phyloP scores from a whole-genome alignment of 2,113 vertebrate species.

The Talpa occidentalis region DNA sequence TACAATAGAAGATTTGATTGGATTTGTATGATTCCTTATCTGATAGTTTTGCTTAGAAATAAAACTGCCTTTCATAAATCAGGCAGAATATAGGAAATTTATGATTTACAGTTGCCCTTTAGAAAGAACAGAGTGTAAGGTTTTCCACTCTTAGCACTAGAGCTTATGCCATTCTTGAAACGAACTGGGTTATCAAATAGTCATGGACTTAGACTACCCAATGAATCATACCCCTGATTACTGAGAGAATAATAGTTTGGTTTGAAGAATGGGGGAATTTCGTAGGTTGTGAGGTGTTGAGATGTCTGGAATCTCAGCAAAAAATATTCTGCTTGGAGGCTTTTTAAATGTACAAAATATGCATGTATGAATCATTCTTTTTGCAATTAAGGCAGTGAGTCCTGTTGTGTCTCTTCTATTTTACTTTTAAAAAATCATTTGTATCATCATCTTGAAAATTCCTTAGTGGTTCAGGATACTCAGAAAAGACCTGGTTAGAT shows the following conservation, averaged over 20 bases:
- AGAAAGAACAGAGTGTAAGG: neutral
- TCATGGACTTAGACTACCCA: neutral
- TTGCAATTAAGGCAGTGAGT: neutral
- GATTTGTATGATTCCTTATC: neutral
- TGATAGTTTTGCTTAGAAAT: neutral
- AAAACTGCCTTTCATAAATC: conserved; percentile 17
- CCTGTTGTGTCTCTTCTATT: neutral
- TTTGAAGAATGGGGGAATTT: neutral
- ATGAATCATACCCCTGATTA: neutral
- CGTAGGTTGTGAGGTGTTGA: neutral
- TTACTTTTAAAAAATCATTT: neutral
- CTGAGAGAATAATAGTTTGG: neutral
- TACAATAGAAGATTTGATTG: neutral
- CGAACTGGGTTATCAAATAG: neutral
- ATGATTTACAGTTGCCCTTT: neutral
- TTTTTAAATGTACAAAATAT: neutral
- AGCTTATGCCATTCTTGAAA: neutral
- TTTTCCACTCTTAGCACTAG: neutral
- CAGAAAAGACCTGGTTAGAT: neutral
- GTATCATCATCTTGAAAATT: neutral
- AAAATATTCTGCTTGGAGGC: neutral
- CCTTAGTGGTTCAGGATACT: neutral
- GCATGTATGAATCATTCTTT: neutral
- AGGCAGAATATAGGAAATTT: neutral
- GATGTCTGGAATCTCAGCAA: neutral